phyloP scores from a whole-genome alignment of 1,140 invertebrate genomes.

The Penaeus japonicus region DNA sequence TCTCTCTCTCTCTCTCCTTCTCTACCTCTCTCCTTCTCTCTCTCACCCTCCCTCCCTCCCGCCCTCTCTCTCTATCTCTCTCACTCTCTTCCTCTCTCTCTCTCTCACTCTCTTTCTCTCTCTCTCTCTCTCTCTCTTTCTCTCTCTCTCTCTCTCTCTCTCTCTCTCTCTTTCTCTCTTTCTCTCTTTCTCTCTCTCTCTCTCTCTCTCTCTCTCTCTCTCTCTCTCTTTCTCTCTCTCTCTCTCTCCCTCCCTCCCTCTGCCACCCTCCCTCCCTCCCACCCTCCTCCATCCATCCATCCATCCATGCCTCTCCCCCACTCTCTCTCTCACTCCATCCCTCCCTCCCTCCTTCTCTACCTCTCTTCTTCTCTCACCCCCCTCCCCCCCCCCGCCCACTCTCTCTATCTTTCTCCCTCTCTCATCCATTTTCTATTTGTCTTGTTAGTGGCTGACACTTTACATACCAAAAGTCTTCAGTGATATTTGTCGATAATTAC shows the following conservation, averaged over 20 bases:
- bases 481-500: too few species aligned
- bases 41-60: background rate
- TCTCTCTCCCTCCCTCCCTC: background rate
- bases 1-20: background rate
- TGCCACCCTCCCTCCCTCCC: background rate
- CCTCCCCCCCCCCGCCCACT: background rate
- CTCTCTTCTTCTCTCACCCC: too few species aligned
- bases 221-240: background rate
- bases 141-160: background rate
- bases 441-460: too few species aligned
- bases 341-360: background rate
- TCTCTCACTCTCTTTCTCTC: too few species aligned
- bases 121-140: background rate
- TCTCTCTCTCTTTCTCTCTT: constrained; percentile 9
- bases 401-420: background rate
- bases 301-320: background rate
- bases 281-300: background rate
- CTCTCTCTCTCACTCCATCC: background rate
- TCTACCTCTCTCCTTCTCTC: background rate
- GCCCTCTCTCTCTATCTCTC: background rate
- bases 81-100: background rate
- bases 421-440: too few species aligned
- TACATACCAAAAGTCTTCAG: too few species aligned
- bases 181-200: background rate
- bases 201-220: background rate